Conservation (phyloP, 2,113 vertebrate species). For the Cariama cristata region DNA sequence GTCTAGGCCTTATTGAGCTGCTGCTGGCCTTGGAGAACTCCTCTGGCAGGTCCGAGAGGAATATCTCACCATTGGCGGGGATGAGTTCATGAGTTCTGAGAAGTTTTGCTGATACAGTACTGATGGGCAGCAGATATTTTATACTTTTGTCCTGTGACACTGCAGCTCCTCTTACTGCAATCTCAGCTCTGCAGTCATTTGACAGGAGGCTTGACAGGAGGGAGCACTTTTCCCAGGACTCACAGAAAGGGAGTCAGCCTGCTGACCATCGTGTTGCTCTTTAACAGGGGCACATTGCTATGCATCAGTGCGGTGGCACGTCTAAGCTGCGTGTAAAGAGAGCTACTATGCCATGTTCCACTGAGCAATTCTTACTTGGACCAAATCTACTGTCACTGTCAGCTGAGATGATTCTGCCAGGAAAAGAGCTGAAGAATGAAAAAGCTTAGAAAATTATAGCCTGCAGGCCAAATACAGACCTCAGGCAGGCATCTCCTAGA, state of each 20-base stretch:
- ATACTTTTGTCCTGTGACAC: background rate
- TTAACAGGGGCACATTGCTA: background rate
- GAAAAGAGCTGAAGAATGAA: background rate
- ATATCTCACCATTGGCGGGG: background rate
- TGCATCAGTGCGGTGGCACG: background rate
- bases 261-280: background rate
- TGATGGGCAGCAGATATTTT: constrained; percentile 5
- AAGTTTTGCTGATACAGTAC: background rate
- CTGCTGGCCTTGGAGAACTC: background rate
- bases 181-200: background rate
- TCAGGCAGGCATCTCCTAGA: background rate
- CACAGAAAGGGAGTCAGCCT: background rate
- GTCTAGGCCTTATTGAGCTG: background rate
- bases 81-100: background rate
- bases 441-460: background rate
- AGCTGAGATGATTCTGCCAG: background rate
- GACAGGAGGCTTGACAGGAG: background rate
- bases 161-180: constrained; percentile 17
- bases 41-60: background rate
- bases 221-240: background rate
- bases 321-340: background rate
- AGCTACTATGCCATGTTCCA: background rate
- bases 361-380: constrained; percentile 11
- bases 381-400: background rate
- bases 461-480: background rate